Evolutionary conservation across 2,888 invertebrate species (phyloP).

Genomic region (Leptothorax acervorum): DNA sequence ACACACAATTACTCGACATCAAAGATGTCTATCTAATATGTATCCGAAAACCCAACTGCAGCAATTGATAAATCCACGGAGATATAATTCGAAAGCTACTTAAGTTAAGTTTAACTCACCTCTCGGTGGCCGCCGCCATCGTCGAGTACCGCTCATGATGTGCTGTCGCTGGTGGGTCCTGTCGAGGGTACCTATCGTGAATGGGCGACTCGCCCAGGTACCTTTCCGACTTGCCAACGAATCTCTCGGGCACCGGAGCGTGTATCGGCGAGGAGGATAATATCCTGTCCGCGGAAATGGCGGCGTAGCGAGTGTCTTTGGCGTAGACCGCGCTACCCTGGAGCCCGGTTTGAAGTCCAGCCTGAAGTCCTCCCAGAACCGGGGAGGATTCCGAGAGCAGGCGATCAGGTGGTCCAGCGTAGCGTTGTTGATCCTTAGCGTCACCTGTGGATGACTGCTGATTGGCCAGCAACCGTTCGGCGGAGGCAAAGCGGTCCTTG

Average conservation of each 20-base stretch:
- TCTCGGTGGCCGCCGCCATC: slow-evolving; percentile 74
- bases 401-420: slow-evolving; percentile 77
- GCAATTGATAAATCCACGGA: background rate
- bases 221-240: slow-evolving; percentile 77
- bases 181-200: slow-evolving; percentile 78
- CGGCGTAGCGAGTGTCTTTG: slow-evolving; percentile 77
- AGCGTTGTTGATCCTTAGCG: slow-evolving; percentile 80
- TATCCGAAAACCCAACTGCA: background rate
- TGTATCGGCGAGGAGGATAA: slow-evolving; percentile 83
- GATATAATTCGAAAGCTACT: background rate
- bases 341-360: slow-evolving; percentile 69
- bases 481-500: slow-evolving; percentile 85
- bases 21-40: background rate
- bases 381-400: slow-evolving; percentile 83
- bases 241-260: slow-evolving; percentile 82
- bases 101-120: slow-evolving; percentile 41
- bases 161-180: slow-evolving; percentile 69
- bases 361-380: slow-evolving; percentile 77
- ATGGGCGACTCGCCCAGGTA: slow-evolving; percentile 76
- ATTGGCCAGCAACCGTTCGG: slow-evolving; percentile 87
- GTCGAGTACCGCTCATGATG: slow-evolving; percentile 78
- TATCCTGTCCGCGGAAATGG: slow-evolving; percentile 80
- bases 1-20: background rate
- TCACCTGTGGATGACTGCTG: slow-evolving; percentile 72
- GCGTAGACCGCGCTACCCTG: slow-evolving; percentile 59